phyloP scores from a whole-genome alignment of 2,888 invertebrate genomes.

The Drosophila maculinotata region DNA sequence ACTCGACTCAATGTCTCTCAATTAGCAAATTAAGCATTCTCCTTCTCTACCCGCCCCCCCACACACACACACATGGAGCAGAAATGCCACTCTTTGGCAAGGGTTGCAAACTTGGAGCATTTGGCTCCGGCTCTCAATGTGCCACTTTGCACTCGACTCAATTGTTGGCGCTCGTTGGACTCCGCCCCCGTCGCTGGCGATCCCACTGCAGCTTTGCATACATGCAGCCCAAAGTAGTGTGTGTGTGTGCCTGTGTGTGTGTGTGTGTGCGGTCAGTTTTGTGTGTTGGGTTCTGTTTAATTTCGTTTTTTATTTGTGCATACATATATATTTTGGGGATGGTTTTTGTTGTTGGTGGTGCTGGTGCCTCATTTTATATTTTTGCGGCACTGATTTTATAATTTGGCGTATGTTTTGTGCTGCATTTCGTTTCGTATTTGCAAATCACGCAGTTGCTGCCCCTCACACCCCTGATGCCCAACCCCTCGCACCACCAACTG shows the following conservation, averaged over 20 bases:
- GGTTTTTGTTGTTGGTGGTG: conserved; percentile 27
- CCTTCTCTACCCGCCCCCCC: conserved; percentile 22
- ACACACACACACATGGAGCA: conserved; percentile 22
- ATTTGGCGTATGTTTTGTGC: conserved; percentile 54
- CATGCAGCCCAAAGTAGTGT: conserved; percentile 31
- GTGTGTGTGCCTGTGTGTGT: conserved; percentile 20
- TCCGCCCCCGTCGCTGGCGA: conserved; percentile 63
- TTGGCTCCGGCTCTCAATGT: conserved; percentile 34
- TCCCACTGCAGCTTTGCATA: conserved; percentile 36
- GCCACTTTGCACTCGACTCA: conserved; percentile 54
- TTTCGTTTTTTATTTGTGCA: conserved; percentile 10
- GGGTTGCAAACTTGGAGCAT: conserved; percentile 54
- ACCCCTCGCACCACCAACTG: conserved; percentile 17
- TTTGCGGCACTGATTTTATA: conserved; percentile 69
- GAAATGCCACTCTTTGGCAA: conserved; percentile 37
- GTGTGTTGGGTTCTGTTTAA: conserved; percentile 26
- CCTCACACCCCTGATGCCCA: background rate
- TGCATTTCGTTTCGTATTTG: conserved; percentile 49
- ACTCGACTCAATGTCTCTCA: conserved; percentile 62
- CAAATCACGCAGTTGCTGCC: conserved; percentile 48
- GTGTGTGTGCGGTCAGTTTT: conserved; percentile 50
- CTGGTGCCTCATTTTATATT: conserved; percentile 52
- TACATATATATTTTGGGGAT: conserved; percentile 36
- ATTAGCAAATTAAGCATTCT: conserved; percentile 72
- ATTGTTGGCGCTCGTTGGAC: conserved; percentile 48